phyloP scores from a whole-genome alignment of 2,888 invertebrate genomes.

The Aleiodes alternator region DNA sequence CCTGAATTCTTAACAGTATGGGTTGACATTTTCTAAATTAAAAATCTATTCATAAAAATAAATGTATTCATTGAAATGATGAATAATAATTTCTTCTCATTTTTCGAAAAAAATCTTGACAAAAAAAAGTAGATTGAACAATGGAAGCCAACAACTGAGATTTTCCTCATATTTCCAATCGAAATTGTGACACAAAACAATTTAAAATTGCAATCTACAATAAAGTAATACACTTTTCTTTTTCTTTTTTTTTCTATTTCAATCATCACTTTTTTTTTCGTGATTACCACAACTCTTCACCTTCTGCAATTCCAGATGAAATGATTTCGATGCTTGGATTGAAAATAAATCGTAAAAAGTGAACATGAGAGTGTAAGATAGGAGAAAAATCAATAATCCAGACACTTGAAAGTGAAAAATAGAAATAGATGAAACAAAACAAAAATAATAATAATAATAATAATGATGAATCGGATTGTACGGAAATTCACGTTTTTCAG shows the following conservation, averaged over 20 bases:
- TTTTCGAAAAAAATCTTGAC: too few species aligned
- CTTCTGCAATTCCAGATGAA: background rate
- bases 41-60: background rate
- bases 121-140: too few species aligned
- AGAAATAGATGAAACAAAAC: background rate
- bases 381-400: slow-evolving; percentile 1
- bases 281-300: background rate
- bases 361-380: slow-evolving; percentile 1
- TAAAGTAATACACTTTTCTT: background rate
- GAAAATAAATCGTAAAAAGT: slow-evolving; percentile 4
- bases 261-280: background rate
- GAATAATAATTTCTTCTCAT: too few species aligned
- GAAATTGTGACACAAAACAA: background rate
- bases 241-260: background rate
- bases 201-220: background rate
- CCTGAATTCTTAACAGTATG: slow-evolving; percentile 2
- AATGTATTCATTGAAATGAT: too few species aligned
- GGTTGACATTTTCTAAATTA: background rate
- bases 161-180: too few species aligned
- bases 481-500: background rate
- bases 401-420: background rate
- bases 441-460: background rate
- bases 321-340: slow-evolving; percentile 9
- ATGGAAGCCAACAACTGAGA: too few species aligned
- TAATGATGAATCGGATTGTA: background rate